phyloP scores from a whole-genome alignment of 2,888 invertebrate species.

The Pammene aurita region DNA sequence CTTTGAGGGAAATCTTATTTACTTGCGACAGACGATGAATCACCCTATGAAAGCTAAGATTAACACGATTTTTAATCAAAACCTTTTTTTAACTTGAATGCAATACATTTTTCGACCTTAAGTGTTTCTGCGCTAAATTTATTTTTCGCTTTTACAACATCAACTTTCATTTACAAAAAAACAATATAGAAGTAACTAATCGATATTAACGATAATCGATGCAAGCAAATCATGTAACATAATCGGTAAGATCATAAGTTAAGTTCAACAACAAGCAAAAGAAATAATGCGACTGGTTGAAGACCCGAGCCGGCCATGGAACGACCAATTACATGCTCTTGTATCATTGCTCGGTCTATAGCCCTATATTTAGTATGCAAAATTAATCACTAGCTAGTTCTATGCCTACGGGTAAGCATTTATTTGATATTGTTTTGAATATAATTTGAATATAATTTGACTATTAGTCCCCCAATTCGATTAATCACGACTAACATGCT shows the following conservation, averaged over 20 bases:
- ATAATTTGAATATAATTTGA: no score
- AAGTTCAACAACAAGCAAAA: constrained; percentile 6
- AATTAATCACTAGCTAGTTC: not conserved
- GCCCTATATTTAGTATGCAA: constrained; percentile 17
- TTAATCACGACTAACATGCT: no score
- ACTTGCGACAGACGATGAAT: no score
- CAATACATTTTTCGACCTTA: no score
- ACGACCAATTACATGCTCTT: constrained; percentile 16
- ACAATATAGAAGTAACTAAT: not conserved
- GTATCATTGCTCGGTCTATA: constrained; percentile 12
- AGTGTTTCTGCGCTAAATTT: no score
- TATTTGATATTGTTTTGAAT: no score
- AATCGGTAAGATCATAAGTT: not conserved
- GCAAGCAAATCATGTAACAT: not conserved
- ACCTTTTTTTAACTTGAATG: no score
- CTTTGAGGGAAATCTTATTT: no score
- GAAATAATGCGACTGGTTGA: not conserved
- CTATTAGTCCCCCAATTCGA: no score
- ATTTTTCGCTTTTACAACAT: not conserved
- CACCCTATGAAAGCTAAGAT: no score
- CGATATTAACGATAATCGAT: not conserved
- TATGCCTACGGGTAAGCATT: no score
- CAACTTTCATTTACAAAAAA: not conserved
- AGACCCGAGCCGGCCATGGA: constrained; percentile 3
- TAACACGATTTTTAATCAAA: no score